Evolutionary conservation across 92 coral and sea anemone genomes (phyloP).

Genomic region (Muricea muricata): DNA sequence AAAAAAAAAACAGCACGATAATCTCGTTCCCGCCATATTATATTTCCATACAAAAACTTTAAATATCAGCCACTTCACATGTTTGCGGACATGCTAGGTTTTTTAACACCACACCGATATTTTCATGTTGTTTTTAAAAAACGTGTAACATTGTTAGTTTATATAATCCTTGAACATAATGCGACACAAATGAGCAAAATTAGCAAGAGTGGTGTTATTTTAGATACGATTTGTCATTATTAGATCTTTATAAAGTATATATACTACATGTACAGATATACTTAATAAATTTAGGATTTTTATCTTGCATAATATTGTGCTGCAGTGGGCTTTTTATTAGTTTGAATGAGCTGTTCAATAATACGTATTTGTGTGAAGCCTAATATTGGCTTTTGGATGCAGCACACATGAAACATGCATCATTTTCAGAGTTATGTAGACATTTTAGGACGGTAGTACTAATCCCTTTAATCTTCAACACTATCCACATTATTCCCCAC

Average conservation of each 20-base stretch:
- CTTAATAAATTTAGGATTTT: neutral
- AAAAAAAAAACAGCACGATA: conserved; percentile 6
- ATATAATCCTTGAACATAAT: neutral
- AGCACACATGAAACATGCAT: no score
- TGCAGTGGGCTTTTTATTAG: neutral
- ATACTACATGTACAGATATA: neutral
- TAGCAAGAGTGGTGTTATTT: neutral
- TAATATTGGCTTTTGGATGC: neutral
- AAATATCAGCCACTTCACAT: neutral
- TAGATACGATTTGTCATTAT: neutral
- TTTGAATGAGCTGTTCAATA: neutral
- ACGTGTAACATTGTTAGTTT: neutral
- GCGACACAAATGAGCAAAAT: neutral
- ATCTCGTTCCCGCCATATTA: conserved; percentile 4
- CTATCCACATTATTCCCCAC: no score
- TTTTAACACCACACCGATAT: conserved; percentile 3
- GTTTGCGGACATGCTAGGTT: neutral
- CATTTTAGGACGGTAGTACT: no score
- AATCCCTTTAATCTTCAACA: no score
- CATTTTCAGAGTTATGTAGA: no score
- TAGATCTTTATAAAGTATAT: neutral
- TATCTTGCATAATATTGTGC: neutral
- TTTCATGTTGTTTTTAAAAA: conserved; percentile 21
- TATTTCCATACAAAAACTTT: neutral
- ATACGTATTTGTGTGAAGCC: neutral